Base-by-base conservation (phyloP, 1,140 invertebrate genomes). In the Ridgeia piscesae region DNA sequence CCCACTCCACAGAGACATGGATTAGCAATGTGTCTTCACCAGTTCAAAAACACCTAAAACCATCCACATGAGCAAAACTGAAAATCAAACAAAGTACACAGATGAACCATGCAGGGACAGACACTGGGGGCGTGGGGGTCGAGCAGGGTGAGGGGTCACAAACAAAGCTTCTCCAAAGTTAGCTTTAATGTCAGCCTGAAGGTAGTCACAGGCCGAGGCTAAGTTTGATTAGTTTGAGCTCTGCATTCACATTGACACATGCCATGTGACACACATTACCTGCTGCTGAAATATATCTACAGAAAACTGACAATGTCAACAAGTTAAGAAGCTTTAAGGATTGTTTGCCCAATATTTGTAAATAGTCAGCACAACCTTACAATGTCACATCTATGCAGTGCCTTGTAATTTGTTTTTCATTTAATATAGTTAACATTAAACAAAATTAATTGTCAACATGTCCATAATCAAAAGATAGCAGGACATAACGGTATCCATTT, bases 51-150 rank as follows among this genome's bases (percentile, higher is more conserved):
- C 58, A 77, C 58, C 27, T 89, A n/a, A 92, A 4, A 35, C 88
- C 92, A n/a, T 50, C 31, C 27, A 33, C 33, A 35, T 31, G 9
- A 94, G 35, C 35, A 89, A 58, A 91, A 89, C 89, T 91, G 91
- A 97, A 97, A 35, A 34, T 42, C 92, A 93, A 91, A 33, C 88
- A 90, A 92, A 91, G 89, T 34, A 89, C 21, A 92, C 35, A 21
- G 92, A 93, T 33, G 0, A 9, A 77, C 27, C 17, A 31, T 77
- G 58, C 58, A 77, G 27, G 58, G 58, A n/a, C 58, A 77, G 58
- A 1, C 2, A 77, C 2, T 77, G 58, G 58, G 58, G 58, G 58
- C 17, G 4, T 0, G 0, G 48, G 48, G 48, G 48, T 11, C 8
- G 48, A 21, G 48, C 8, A 50, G 48, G 48, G 48, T 11, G 58